A percentile compares a stretch with the other conserved stretches of the same genome.
These are phyloP conservation scores for Spea multiplicata DNA, from an alignment of 2,113 vertebrate genomes.

Conservation along the genomic window DNA sequence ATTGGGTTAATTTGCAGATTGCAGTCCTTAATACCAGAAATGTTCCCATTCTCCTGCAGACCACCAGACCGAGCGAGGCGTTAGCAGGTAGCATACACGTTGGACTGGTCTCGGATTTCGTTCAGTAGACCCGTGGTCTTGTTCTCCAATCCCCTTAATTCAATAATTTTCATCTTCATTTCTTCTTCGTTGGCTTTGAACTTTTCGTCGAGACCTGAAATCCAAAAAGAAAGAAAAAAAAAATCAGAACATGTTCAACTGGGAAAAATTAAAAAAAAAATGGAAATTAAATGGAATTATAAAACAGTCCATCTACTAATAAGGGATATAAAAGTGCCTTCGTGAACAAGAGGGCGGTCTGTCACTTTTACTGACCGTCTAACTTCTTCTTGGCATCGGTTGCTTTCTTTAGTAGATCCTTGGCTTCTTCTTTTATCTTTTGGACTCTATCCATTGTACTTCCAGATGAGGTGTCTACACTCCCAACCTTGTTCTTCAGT, in stretches of 20 bases:
- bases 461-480: conserved; percentile 52
- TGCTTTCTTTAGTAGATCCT: conserved; percentile 69
- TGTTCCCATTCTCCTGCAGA: too few species aligned
- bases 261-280: too few species aligned
- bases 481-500: conserved; percentile 63
- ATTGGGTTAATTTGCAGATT: too few species aligned
- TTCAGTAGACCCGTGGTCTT: conserved; percentile 62
- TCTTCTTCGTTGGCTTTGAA: conserved; percentile 68
- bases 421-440: conserved; percentile 65
- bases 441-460: conserved; percentile 58
- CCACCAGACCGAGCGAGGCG: background rate
- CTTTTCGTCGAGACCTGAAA: conserved; percentile 70
- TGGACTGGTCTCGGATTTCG: conserved; percentile 60
- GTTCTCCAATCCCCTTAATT: conserved; percentile 65
- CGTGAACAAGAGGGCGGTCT: too few species aligned
- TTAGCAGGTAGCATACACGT: conserved; percentile 68
- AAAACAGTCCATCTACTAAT: too few species aligned
- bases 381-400: conserved; percentile 65
- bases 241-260: too few species aligned
- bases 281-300: too few species aligned
- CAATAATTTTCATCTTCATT: conserved; percentile 66
- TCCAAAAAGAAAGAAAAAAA: background rate
- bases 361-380: conserved; percentile 58
- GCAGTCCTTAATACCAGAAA: too few species aligned
- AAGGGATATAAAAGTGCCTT: too few species aligned